Percentiles rank a stretch among this genome's conserved stretches.
These are phyloP conservation scores for Fistularia tabacaria DNA, from an alignment of 2,797 vertebrate species.

Conservation along the genomic window DNA sequence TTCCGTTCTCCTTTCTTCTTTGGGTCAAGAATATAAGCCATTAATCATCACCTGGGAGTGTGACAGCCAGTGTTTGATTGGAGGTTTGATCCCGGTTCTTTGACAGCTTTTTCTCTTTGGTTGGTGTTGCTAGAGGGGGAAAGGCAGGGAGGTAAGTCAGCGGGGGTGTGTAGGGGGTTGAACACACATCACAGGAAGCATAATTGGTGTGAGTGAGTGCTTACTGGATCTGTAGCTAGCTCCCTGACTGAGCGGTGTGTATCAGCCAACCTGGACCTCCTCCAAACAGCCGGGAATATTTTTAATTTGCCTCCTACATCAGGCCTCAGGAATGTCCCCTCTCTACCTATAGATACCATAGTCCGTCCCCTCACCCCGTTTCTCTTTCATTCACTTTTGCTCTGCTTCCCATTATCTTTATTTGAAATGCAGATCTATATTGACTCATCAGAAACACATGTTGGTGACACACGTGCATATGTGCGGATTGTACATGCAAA, in stretches of 20 bases:
- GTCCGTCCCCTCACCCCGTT: slow-evolving; percentile 19
- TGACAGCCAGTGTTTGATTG: slow-evolving; percentile 69
- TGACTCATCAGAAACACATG: slow-evolving; percentile 96
- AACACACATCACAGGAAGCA: slow-evolving; percentile 69
- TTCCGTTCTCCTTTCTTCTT: slow-evolving; percentile 64
- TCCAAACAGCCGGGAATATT: slow-evolving; percentile 68
- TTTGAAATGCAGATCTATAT: slow-evolving; percentile 95
- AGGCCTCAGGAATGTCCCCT: slow-evolving; percentile 61
- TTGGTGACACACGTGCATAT: slow-evolving; percentile 51
- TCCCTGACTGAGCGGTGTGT: slow-evolving; percentile 64
- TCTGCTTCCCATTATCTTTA: slow-evolving; percentile 95
- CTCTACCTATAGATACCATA: slow-evolving; percentile 78
- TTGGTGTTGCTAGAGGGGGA: slow-evolving; percentile 54
- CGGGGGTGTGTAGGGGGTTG: slow-evolving; percentile 6
- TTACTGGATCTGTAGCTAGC: slow-evolving; percentile 65
- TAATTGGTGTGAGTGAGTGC: slow-evolving; percentile 69
- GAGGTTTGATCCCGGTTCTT: slow-evolving; percentile 64
- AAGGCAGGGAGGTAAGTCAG: slow-evolving; percentile 36
- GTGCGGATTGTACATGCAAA: slow-evolving; percentile 13
- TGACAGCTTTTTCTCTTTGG: slow-evolving; percentile 65
- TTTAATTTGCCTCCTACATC: slow-evolving; percentile 73
- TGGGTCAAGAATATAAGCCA: slow-evolving; percentile 75
- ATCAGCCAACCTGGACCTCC: slow-evolving; percentile 59
- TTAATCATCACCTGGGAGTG: slow-evolving; percentile 77
- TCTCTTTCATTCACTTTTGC: slow-evolving; percentile 75